Conservation (phyloP, 2,113 vertebrate genomes). For the Opisthocomus hoazin region DNA sequence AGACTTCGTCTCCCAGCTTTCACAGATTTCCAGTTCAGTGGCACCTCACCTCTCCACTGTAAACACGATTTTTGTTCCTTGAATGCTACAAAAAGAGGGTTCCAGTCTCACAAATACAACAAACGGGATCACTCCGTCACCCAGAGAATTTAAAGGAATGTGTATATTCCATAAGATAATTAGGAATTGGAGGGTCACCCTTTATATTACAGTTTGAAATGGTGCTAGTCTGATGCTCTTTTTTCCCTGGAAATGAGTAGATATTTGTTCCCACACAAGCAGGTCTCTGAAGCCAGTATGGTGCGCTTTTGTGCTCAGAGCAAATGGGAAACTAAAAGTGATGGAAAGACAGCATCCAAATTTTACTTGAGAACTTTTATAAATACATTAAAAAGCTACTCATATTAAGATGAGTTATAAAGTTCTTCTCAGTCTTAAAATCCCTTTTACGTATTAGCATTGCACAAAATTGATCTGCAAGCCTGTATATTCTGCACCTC, state of each 20-base stretch:
- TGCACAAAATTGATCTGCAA: neutral
- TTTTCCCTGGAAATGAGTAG: neutral
- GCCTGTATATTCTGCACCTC: neutral
- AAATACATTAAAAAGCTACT: neutral
- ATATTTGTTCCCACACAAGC: neutral
- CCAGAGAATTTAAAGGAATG: neutral
- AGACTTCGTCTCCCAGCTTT: neutral
- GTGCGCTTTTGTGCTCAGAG: neutral
- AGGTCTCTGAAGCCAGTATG: neutral
- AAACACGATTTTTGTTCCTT: neutral
- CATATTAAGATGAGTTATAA: neutral
- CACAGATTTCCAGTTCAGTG: neutral
- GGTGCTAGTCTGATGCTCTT: neutral
- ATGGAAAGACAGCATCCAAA: neutral
- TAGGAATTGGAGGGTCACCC: neutral
- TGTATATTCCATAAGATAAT: neutral
- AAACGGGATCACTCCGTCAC: neutral
- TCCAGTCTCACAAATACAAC: neutral
- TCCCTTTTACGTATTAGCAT: conserved; percentile 16
- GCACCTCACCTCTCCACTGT: neutral
- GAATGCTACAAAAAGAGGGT: neutral
- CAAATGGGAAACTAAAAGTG: neutral
- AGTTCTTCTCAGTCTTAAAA: neutral
- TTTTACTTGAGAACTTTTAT: neutral
- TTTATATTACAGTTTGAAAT: neutral